These are phyloP conservation scores for Micromys minutus DNA, from an alignment of 2,113 vertebrate genomes.

Conservation along the genomic window DNA sequence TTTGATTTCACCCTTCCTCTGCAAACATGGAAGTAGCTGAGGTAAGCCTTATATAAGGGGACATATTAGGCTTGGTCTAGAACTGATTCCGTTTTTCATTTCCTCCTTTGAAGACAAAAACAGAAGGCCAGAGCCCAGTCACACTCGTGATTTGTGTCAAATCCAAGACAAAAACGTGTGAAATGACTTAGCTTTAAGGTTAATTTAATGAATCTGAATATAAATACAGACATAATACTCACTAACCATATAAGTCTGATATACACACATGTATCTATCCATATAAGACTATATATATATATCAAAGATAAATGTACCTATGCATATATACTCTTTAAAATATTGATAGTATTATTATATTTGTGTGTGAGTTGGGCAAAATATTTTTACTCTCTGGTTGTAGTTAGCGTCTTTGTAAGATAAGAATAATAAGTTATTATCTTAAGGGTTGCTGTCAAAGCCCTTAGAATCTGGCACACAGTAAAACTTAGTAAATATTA, in stretches of 20 bases:
- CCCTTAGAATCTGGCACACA: conserved; percentile 2
- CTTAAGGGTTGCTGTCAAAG: neutral
- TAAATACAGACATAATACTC: neutral
- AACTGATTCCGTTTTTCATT: conserved; percentile 67
- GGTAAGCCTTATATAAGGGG: conserved; percentile 32
- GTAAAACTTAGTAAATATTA: neutral
- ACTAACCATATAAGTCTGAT: neutral
- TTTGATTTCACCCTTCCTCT: conserved; percentile 59
- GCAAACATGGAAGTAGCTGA: conserved; percentile 66
- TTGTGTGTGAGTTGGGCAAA: conserved; percentile 7
- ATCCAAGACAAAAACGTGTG: neutral
- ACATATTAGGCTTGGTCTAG: neutral
- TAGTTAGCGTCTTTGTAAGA: conserved; percentile 12
- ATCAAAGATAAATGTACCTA: neutral
- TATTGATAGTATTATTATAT: neutral
- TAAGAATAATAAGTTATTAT: neutral
- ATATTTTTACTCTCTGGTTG: neutral
- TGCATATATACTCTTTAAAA: neutral
- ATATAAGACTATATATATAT: neutral
- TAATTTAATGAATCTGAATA: conserved; percentile 12
- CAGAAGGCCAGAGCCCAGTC: conserved; percentile 27
- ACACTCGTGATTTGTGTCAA: neutral
- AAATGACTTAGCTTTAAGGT: conserved; percentile 30
- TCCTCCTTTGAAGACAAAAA: conserved; percentile 70
- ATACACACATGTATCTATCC: neutral